Base-by-base conservation (phyloP, 1,140 invertebrate species). In the Drosophila carrolli region DNA sequence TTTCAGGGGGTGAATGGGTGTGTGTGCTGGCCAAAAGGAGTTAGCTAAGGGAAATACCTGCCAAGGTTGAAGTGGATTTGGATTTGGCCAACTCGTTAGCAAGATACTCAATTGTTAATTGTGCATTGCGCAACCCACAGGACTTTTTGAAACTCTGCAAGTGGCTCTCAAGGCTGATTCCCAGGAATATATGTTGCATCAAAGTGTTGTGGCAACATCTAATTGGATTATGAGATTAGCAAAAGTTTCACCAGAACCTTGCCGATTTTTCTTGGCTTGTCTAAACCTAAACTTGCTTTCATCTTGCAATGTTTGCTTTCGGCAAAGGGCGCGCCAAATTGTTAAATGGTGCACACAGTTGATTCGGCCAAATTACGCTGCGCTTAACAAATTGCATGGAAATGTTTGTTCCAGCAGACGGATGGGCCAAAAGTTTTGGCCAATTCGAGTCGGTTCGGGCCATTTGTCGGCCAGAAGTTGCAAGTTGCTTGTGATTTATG, bases 141-240 rank as follows among this genome's bases (percentile, higher is more conserved):
- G 53, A 38, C n/a, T 53, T 68, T 67, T 66, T 19, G 47, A 60
- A 73, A 56, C 54, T 61, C 56, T 10, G 23, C 3, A 54, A 79
- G 37, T 56, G 11, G 23, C 37, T 13, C 38, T 32, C 43, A 41
- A 47, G 27, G 16, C 32, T 32, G 60, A n/a, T n/a, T 16, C 19
- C 46, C 19, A 19, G 56, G 47, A 73, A 27, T 19, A 27, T 19
- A 35, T 51, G 50, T 51, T 37, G 29, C 47, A 29, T 38, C 11
- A 27, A 35, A 40, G 50, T 59, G 44, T 41, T 60, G 47, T 41
- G 59, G 57, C n/a, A 50, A 27, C 53, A 58, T 60, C 81, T 88
- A 88, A 83, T 88, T 86, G 75, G 83, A 72, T 86, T 73, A 79
- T 74, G 67, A 53, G 73, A 88, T 86, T 88, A 86, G 76, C 78